Evolutionary conservation across 2,888 invertebrate species (phyloP), one percentile per base, ranked within the genome.

Genomic region (Hydraecia micacea): DNA sequence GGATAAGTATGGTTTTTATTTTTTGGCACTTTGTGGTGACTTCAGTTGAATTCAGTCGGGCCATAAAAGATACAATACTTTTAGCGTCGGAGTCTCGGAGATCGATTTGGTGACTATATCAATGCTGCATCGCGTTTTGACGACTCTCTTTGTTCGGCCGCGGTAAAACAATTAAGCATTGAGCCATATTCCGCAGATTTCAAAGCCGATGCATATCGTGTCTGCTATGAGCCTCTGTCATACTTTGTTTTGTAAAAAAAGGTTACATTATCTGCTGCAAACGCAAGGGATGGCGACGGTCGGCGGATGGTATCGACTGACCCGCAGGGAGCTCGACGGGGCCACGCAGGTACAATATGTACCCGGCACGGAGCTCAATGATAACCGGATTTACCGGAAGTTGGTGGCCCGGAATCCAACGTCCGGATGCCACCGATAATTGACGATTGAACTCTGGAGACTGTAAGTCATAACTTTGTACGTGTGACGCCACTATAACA

Each of bases 401-500:
- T 2, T 60, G 15, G 7, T 28, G 13, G 60, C n/a, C n/a, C 18
- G 60, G 9, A 32, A 32, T 18, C 8, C 62, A 62, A 32, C 62
- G 62, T 32, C 32, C 9, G 1, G 32, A 32, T 32, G 32, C 8
- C 15, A 62, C 32, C 1, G 1, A 63, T 63, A 11, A 25, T 63
- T 63, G 36, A 36, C 0, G 9, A 62, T 32, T 62, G 9, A 32
- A 25, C 21, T 36, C 36, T 63, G 36, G 36, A 9, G 63, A 36
- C 25, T 21, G 21, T 63, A 36, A 63, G 11, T 0, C 5, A 4
- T 2, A 25, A 36, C 1, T 63, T 63, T 63, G 63, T 4, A 63
- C 9, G 36, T 21, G 11, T 21, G 11, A 36, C 5, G 36, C 0
- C 36, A 25, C 13, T 25, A 36, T 21, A 36, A 5, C 0, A 95